A percentile compares a stretch with the other conserved stretches of the same genome.
Evolutionary conservation across 2,797 vertebrate genomes (phyloP).

Genomic region (Echeneis naucrates): DNA sequence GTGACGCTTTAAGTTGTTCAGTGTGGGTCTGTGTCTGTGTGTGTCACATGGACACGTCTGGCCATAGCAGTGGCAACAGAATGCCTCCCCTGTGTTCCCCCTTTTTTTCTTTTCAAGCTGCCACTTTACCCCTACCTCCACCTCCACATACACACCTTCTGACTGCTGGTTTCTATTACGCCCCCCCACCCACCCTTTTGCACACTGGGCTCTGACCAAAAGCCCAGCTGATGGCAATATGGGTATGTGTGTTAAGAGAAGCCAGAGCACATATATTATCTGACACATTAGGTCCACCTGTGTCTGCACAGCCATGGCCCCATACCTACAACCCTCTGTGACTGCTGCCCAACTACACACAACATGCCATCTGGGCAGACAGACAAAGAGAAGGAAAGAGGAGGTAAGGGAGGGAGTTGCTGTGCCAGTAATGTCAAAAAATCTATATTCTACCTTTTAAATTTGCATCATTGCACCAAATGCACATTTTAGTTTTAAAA

Average conservation of each 20-base stretch:
- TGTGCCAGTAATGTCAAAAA: slow-evolving; percentile 10
- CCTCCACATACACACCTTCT: slow-evolving; percentile 25
- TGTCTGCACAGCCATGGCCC: slow-evolving; percentile 69
- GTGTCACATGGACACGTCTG: slow-evolving; percentile 72
- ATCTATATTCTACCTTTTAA: neutral
- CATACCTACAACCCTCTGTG: slow-evolving; percentile 60
- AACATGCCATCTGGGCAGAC: slow-evolving; percentile 69
- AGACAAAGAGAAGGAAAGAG: neutral
- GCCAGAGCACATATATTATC: slow-evolving; percentile 59
- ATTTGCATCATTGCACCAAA: neutral
- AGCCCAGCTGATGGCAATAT: slow-evolving; percentile 72
- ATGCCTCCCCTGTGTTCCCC: slow-evolving; percentile 67
- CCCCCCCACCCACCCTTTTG: slow-evolving; percentile 23
- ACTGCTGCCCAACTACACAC: slow-evolving; percentile 58
- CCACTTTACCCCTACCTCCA: slow-evolving; percentile 57
- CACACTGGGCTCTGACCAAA: slow-evolving; percentile 53
- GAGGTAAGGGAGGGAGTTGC: slow-evolving; percentile 25
- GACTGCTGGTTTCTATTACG: slow-evolving; percentile 55
- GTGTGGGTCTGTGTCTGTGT: slow-evolving; percentile 28
- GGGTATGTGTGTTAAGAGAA: slow-evolving; percentile 49
- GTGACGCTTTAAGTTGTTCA: slow-evolving; percentile 28
- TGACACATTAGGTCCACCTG: slow-evolving; percentile 78
- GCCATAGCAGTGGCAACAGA: slow-evolving; percentile 68
- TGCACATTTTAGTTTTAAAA: neutral
- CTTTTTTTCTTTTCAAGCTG: slow-evolving; percentile 73